Evolutionary conservation across 2,797 vertebrate genomes (phyloP).

Genomic region (Hozukius guyotensis): DNA sequence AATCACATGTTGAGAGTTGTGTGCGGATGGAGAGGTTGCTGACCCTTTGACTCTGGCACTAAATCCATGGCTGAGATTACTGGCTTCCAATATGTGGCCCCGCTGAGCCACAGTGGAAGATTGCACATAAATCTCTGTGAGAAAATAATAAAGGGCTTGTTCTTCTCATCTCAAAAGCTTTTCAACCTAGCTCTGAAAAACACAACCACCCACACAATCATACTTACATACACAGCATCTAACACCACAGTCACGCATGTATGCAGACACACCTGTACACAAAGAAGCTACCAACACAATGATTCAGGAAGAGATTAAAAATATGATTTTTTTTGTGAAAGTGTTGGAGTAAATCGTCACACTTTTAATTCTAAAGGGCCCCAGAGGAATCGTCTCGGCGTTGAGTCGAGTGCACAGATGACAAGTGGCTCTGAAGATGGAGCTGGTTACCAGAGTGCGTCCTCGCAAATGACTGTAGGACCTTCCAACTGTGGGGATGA

Average conservation of each 20-base stretch:
- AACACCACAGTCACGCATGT: background rate
- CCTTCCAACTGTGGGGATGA: conserved; percentile 48
- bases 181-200: conserved; percentile 46
- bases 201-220: conserved; percentile 42
- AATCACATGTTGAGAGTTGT: conserved; percentile 13
- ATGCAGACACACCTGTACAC: background rate
- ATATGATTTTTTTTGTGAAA: background rate
- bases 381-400: conserved; percentile 4
- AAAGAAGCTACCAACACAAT: background rate
- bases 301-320: background rate
- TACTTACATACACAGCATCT: background rate
- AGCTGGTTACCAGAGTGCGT: conserved; percentile 48
- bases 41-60: conserved; percentile 52
- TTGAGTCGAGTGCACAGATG: conserved; percentile 9
- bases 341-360: background rate
- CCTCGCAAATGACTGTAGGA: conserved; percentile 50
- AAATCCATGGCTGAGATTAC: conserved; percentile 67
- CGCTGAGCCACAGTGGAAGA: conserved; percentile 59
- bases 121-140: conserved; percentile 70
- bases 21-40: conserved; percentile 36
- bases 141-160: conserved; percentile 66
- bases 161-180: conserved; percentile 50
- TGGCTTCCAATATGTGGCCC: conserved; percentile 46
- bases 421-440: conserved; percentile 47
- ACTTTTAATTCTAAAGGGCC: conserved; percentile 5